A percentile compares a stretch with the other conserved stretches of the same genome.
Evolutionary conservation across 2,113 vertebrate genomes (phyloP).

Genomic region (Egretta garzetta): DNA sequence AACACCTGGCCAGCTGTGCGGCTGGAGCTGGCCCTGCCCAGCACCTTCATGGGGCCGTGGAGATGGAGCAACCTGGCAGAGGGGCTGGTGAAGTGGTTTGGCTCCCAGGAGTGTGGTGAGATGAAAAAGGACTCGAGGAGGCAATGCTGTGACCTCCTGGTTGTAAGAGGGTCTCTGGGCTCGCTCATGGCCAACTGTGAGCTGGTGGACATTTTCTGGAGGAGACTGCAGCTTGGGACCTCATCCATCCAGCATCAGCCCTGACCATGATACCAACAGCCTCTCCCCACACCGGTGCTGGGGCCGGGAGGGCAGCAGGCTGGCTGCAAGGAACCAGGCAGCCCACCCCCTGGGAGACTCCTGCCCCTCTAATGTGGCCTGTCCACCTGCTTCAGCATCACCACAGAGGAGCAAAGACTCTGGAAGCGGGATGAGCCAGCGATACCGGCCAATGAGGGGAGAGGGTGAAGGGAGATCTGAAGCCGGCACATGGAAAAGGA

Average conservation of each 20-base stretch:
- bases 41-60: neutral
- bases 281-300: fast-evolving
- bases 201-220: neutral
- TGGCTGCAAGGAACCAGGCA: neutral
- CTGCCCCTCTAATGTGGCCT: fast-evolving
- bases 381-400: neutral
- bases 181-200: neutral
- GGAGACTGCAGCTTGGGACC: neutral
- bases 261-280: neutral
- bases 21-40: neutral
- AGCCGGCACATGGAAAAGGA: neutral
- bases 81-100: neutral
- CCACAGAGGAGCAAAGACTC: neutral
- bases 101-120: neutral
- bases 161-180: neutral
- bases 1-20: neutral
- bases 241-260: neutral
- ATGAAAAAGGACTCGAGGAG: neutral
- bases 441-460: fast-evolving
- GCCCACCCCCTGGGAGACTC: neutral
- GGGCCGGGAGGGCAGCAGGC: neutral
- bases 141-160: neutral
- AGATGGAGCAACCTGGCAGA: neutral
- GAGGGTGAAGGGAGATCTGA: neutral
- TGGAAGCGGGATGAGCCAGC: neutral